Percentiles rank a stretch among this genome's conserved stretches.
These are phyloP conservation scores for Todiramphus chloris DNA, from an alignment of 2,113 vertebrate species.

Conservation along the genomic window DNA sequence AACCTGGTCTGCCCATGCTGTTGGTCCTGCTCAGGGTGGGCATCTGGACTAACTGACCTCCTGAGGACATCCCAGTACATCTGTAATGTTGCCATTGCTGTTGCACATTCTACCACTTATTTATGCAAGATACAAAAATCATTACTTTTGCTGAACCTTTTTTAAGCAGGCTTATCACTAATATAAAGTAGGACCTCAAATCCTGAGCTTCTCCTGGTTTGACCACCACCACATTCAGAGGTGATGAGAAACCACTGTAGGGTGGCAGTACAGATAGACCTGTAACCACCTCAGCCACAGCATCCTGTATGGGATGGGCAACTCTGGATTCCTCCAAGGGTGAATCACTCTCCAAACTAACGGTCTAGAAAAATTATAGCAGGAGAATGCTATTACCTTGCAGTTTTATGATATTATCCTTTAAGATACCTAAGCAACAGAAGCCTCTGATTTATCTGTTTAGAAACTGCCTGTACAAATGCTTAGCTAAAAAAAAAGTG, in stretches of 20 bases:
- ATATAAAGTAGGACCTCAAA: background rate
- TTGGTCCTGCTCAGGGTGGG: background rate
- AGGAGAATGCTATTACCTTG: background rate
- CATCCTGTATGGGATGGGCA: background rate
- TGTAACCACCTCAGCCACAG: background rate
- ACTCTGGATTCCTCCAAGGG: background rate
- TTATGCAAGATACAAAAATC: background rate
- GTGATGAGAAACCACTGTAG: background rate
- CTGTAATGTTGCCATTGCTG: background rate
- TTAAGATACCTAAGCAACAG: background rate
- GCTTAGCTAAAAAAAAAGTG: background rate
- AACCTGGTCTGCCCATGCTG: background rate
- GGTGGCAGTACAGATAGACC: background rate
- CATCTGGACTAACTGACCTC: background rate
- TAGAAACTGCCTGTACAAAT: background rate
- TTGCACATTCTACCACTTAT: background rate
- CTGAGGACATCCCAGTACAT: background rate
- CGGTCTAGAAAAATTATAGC: background rate
- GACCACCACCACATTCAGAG: background rate
- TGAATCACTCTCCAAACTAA: conserved; percentile 8
- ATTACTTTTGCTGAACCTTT: background rate
- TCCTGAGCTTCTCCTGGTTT: background rate
- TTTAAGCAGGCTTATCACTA: background rate
- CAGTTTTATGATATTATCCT: background rate
- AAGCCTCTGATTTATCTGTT: conserved; percentile 13